phyloP scores from a whole-genome alignment of 2,113 vertebrate genomes.

The Oncorhynchus gorbuscha region DNA sequence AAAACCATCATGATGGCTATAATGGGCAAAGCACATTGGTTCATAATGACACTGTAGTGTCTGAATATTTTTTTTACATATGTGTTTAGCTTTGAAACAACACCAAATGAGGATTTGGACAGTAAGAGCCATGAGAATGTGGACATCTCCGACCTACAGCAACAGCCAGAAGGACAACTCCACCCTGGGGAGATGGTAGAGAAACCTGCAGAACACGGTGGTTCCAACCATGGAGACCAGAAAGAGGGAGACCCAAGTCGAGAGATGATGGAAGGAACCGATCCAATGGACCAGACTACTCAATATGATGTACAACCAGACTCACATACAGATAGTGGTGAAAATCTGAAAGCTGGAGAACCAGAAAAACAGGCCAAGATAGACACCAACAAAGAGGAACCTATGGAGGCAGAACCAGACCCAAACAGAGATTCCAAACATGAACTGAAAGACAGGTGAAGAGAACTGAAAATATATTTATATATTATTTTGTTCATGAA shows the following conservation, averaged over 20 bases:
- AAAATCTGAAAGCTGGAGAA: conserved; percentile 2
- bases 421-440: not conserved
- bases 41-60: not conserved
- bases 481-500: too few species aligned
- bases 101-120: conserved; percentile 74
- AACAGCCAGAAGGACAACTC: conserved; percentile 18
- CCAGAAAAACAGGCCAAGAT: conserved; percentile 15
- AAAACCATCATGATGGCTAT: too few species aligned
- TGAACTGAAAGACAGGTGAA: not conserved
- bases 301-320: not conserved
- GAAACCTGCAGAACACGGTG: conserved; percentile 36
- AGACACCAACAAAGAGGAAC: not conserved
- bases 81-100: conserved; percentile 74
- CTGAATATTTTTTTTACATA: not conserved
- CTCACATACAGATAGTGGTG: not conserved
- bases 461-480: not conserved
- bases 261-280: conserved; percentile 6
- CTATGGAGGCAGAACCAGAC: conserved; percentile 7
- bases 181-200: not conserved
- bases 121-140: conserved; percentile 62
- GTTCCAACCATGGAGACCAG: not conserved
- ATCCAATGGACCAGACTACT: conserved; percentile 1
- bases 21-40: too few species aligned
- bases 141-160: conserved; percentile 50
- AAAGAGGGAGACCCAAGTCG: conserved; percentile 16